These are phyloP conservation scores for Parauchenoglanis punctatus DNA, from an alignment of 2,797 vertebrate genomes.

Conservation along the genomic window DNA sequence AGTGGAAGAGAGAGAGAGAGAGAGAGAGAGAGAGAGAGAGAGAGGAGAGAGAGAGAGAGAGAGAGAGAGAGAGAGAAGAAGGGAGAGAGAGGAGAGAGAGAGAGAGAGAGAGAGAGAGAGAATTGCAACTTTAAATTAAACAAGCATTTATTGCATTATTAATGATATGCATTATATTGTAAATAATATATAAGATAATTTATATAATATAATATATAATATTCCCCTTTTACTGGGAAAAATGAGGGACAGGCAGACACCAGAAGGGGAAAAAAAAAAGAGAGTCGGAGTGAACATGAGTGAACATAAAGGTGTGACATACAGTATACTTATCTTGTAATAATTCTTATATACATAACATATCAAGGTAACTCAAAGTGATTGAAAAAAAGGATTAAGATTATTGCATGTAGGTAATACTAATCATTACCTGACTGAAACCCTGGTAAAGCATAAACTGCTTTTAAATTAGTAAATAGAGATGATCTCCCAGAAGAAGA, in stretches of 20 bases:
- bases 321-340: not conserved
- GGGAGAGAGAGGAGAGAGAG: constrained; percentile 18
- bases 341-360: not conserved
- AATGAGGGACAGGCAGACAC: constrained; percentile 26
- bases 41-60: constrained; percentile 9
- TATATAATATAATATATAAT: too few relatives aligned
- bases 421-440: not conserved
- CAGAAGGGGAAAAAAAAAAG: constrained; percentile 38
- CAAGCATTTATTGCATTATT: not conserved
- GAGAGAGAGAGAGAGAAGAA: constrained; percentile 10
- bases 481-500: not conserved
- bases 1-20: constrained; percentile 49
- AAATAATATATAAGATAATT: not conserved
- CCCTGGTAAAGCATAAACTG: not conserved
- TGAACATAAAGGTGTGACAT: not conserved
- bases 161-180: not conserved
- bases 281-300: constrained; percentile 58
- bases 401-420: not conserved
- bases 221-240: not conserved
- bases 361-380: not conserved
- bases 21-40: constrained; percentile 15
- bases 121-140: not conserved
- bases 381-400: not conserved
- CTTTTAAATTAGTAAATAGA: not conserved
- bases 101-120: not conserved